phyloP scores from a whole-genome alignment of 1,140 invertebrate species.

The Drosophila willistoni region DNA sequence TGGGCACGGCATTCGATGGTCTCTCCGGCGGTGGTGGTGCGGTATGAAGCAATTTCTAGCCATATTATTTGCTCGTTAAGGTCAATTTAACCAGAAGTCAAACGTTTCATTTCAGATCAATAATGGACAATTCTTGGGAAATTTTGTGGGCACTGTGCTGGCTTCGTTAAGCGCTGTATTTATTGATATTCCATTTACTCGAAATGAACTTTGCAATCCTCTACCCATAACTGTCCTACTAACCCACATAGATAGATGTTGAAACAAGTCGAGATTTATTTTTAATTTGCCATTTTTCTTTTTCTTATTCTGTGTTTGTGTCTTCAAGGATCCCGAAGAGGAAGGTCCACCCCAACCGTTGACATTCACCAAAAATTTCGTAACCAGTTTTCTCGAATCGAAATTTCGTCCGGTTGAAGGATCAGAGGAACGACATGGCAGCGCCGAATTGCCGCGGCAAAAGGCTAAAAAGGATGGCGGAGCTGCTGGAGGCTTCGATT shows the following conservation, averaged over 20 bases:
- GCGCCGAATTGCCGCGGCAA: constrained; percentile 36
- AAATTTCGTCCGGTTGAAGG: constrained; percentile 61
- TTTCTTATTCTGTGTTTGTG: not conserved
- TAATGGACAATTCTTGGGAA: constrained; percentile 83
- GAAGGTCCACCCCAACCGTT: constrained; percentile 74
- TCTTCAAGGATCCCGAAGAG: constrained; percentile 75
- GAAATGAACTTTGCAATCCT: not conserved
- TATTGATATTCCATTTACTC: constrained; percentile 37
- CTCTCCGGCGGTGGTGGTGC: constrained; percentile 84
- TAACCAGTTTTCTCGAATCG: constrained; percentile 69
- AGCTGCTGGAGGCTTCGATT: constrained; percentile 59
- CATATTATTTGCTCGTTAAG: not conserved
- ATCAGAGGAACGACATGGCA: constrained; percentile 59
- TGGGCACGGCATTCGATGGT: constrained; percentile 84
- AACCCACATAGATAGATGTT: constrained; percentile 17
- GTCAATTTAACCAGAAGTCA: not conserved
- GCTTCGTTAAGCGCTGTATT: constrained; percentile 82
- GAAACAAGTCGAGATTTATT: not conserved
- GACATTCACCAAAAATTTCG: constrained; percentile 69
- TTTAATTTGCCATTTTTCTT: not conserved
- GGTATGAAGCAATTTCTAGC: constrained; percentile 64
- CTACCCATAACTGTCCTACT: constrained; percentile 49
- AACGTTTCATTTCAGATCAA: constrained; percentile 57
- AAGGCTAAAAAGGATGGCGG: constrained; percentile 47
- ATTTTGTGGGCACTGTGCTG: constrained; percentile 80